phyloP scores from a whole-genome alignment of 2,113 vertebrate species.

The Lamprologus speciosus region DNA sequence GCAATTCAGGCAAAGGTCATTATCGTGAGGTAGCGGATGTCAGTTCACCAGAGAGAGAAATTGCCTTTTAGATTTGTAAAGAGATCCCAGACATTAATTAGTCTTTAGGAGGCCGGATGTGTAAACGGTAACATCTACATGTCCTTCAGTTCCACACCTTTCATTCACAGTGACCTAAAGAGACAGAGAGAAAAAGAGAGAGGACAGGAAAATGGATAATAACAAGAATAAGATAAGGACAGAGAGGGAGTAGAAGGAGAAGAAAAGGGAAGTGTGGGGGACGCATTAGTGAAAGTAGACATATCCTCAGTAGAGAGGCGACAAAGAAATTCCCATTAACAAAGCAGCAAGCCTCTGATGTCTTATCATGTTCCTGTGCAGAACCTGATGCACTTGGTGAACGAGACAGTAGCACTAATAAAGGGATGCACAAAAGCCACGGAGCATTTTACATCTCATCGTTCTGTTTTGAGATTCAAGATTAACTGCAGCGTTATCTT shows the following conservation, averaged over 20 bases:
- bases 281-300: constrained; percentile 43
- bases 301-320: constrained; percentile 31
- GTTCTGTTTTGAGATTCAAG: neutral
- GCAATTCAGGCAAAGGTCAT: constrained; percentile 14
- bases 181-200: constrained; percentile 6
- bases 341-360: constrained; percentile 50
- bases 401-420: neutral
- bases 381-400: constrained; percentile 30
- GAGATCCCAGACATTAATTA: neutral
- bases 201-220: neutral
- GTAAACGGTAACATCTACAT: neutral
- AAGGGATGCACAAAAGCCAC: neutral
- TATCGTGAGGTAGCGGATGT: neutral
- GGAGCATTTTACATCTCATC: neutral
- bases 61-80: neutral
- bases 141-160: constrained; percentile 12
- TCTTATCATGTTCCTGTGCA: constrained; percentile 26
- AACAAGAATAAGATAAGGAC: neutral
- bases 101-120: neutral
- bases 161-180: constrained; percentile 34
- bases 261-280: constrained; percentile 18
- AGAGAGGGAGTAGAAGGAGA: neutral
- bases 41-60: neutral
- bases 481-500: neutral
- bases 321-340: constrained; percentile 44